Evolutionary conservation across 2,797 vertebrate species (phyloP).

Genomic region (Gymnoscopelus braueri): DNA sequence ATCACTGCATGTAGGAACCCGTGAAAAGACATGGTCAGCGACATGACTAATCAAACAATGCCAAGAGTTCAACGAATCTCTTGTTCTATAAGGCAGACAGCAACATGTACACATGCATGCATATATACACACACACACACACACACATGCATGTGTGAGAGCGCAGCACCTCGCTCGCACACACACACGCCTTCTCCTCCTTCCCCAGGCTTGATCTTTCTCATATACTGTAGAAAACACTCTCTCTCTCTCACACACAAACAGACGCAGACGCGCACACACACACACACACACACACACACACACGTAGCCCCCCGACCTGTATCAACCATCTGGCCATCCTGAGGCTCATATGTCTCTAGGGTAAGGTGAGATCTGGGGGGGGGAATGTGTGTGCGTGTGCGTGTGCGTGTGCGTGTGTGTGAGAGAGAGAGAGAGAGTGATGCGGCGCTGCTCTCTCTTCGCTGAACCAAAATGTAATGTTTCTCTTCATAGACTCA

Average conservation of each 20-base stretch:
- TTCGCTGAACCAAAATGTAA: background rate
- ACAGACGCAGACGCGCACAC: constrained; percentile 62
- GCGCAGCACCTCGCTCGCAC: background rate
- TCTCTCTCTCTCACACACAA: constrained; percentile 7
- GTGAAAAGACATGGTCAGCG: constrained; percentile 35
- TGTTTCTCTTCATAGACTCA: background rate
- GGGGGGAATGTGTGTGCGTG: constrained; percentile 24
- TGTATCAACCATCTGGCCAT: constrained; percentile 80
- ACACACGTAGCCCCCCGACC: constrained; percentile 65
- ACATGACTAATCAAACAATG: constrained; percentile 23
- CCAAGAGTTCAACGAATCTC: constrained; percentile 10
- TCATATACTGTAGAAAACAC: background rate
- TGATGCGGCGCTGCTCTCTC: too few relatives aligned
- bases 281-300: constrained; percentile 63
- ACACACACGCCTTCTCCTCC: constrained; percentile 9
- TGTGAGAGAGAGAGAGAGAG: background rate
- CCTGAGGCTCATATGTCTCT: constrained; percentile 74
- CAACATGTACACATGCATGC: constrained; percentile 8
- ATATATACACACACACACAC: constrained; percentile 2
- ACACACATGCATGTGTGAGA: background rate
- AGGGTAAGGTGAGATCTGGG: constrained; percentile 72
- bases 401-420: constrained; percentile 15
- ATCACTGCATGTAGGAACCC: constrained; percentile 56
- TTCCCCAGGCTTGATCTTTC: constrained; percentile 25
- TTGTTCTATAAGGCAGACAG: constrained; percentile 9